Evolutionary conservation across 2,797 vertebrate species (phyloP).

Genomic region (Propithecus perrieri): DNA sequence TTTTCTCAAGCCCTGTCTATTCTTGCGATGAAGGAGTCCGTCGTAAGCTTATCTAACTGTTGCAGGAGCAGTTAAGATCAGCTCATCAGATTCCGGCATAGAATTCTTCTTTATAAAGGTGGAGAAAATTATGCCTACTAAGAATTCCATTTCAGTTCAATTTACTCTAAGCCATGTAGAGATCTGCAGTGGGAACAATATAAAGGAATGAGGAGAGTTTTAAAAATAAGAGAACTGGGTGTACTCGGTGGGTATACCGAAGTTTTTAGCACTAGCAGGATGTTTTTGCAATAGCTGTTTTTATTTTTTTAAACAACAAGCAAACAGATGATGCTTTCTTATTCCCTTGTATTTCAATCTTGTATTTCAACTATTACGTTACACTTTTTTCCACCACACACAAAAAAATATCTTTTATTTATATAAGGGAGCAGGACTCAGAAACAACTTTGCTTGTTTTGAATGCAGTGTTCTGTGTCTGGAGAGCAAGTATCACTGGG

Average conservation of each 20-base stretch:
- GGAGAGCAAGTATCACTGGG: neutral
- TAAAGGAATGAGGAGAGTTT: neutral
- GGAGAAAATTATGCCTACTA: slow-evolving; percentile 42
- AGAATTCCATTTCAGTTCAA: slow-evolving; percentile 68
- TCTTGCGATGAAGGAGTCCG: neutral
- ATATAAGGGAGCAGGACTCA: neutral
- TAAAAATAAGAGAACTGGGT: neutral
- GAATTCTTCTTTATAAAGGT: slow-evolving; percentile 54
- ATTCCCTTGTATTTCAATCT: slow-evolving; percentile 1
- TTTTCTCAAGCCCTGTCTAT: neutral
- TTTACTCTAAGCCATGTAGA: neutral
- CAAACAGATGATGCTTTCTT: neutral
- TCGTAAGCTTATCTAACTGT: slow-evolving; percentile 41
- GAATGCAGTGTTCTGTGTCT: neutral
- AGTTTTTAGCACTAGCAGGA: neutral
- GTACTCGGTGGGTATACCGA: neutral
- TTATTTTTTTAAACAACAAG: neutral
- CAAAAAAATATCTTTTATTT: neutral
- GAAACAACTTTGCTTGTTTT: neutral
- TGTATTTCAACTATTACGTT: neutral
- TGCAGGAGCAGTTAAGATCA: slow-evolving; percentile 10
- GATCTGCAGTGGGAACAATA: neutral
- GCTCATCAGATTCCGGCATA: slow-evolving; percentile 16
- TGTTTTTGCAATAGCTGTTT: neutral
- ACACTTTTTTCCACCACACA: neutral